phyloP scores from a whole-genome alignment of 2,797 vertebrate species.

The Bradypodion ventrale region DNA sequence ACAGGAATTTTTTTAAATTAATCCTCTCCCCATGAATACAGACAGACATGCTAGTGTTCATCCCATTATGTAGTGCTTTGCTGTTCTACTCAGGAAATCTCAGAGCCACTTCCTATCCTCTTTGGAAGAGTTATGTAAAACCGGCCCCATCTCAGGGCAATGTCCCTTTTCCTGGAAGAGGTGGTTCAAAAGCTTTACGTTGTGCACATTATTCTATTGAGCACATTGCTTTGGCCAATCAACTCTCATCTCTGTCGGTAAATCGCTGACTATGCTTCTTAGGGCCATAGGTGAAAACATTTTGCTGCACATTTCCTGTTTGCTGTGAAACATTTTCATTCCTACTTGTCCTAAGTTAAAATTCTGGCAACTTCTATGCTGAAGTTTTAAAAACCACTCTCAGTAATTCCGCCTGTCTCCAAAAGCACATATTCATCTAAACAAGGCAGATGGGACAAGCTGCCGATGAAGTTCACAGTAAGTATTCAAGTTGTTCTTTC shows the following conservation, averaged over 20 bases:
- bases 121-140: neutral
- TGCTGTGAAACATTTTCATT: neutral
- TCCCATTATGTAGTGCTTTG: neutral
- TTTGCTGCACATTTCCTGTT: constrained; percentile 3
- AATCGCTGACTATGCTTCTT: constrained; percentile 14
- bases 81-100: constrained; percentile 18
- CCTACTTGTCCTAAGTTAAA: constrained; percentile 18
- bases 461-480: neutral
- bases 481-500: constrained; percentile 18
- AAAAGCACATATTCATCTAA: constrained; percentile 6
- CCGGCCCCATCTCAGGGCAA: neutral
- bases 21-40: constrained; percentile 24
- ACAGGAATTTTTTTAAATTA: constrained; percentile 33
- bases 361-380: constrained; percentile 30
- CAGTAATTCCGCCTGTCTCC: constrained; percentile 11
- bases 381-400: constrained; percentile 41
- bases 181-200: constrained; percentile 11
- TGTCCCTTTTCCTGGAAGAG: neutral
- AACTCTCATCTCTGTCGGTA: constrained; percentile 21
- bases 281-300: constrained; percentile 12
- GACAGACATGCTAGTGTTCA: constrained; percentile 20
- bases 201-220: constrained; percentile 2
- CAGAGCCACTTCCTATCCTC: constrained; percentile 9
- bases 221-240: constrained; percentile 17
- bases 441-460: constrained; percentile 14